phyloP scores from a whole-genome alignment of 2,888 invertebrate genomes.

The Fragum fragum region DNA sequence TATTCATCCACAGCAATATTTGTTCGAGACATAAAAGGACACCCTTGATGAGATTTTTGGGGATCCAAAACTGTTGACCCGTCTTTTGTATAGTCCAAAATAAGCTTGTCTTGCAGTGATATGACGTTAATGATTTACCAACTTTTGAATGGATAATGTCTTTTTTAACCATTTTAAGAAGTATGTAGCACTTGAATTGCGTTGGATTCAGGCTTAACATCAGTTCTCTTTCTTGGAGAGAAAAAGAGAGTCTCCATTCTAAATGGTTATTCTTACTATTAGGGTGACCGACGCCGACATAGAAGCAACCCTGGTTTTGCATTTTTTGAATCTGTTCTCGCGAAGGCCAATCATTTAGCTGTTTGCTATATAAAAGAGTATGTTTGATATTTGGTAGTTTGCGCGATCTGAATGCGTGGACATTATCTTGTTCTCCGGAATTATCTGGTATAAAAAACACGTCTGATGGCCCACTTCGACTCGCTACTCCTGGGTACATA shows the following conservation, averaged over 20 bases:
- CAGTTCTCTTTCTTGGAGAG: conserved; percentile 33
- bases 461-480: conserved; percentile 6
- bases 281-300: conserved; percentile 34
- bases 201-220: conserved; percentile 30
- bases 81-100: too few relatives aligned
- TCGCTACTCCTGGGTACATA: not conserved
- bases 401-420: conserved; percentile 30
- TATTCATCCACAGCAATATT: conserved; percentile 2
- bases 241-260: conserved; percentile 44
- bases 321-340: not conserved
- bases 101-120: too few relatives aligned
- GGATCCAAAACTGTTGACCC: too few relatives aligned
- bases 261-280: conserved; percentile 16
- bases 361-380: not conserved
- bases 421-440: conserved; percentile 14
- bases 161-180: conserved; percentile 31
- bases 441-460: not conserved
- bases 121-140: conserved; percentile 28
- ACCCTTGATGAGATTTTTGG: conserved; percentile 17
- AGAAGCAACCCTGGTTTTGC: conserved; percentile 29
- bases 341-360: not conserved
- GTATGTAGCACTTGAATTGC: conserved; percentile 35
- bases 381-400: not conserved
- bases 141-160: conserved; percentile 29
- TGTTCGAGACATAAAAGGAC: not conserved